Evolutionary conservation across 2,888 invertebrate genomes (phyloP), one percentile per base, ranked within the genome.

Genomic region (Steromphala cineraria): DNA sequence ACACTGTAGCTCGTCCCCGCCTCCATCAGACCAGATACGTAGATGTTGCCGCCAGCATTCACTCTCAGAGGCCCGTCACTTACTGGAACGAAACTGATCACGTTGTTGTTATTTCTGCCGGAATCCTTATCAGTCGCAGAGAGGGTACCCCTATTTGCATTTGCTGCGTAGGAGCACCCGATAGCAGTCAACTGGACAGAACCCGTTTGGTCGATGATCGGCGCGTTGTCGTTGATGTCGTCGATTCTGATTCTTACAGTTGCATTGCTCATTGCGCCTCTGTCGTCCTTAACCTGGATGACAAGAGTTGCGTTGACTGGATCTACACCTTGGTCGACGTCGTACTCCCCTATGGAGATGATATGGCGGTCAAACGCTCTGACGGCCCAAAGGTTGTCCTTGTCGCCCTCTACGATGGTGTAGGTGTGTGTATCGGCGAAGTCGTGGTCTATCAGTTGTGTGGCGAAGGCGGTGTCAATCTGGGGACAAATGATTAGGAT

Each of bases 341-440:
- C 75, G 52, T 75, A 75, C 24, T 24, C 52, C 46, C 75, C 75
- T 1, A 21, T 52, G 0, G 75, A 75, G 24, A 40, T 19, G 75
- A 75, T 52, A 13, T 21, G 24, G 2, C 75, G 46, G 13, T 46
- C 36, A 3, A 4, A 0, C 4, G 24, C n/a, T 36, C 36, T 24
- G 19, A 75, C 53, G 24, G 1, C 13, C 2, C n/a, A 75, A 8
- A 3, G 53, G 24, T 75, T 75, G 19, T 52, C 21, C 13, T 75
- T 36, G 53, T 75, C 52, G 52, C 75, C 75, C 75, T n/a, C 52
- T 5, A 75, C 52, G 46, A 75, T 75, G 46, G 21, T 52, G 75
- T 15, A 75, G 75, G 75, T 53, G 24, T 75, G 75, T n/a, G 75
- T 75, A 19, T 52, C 75, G 13, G 46, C 46, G 21, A 75, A 52